Base-by-base conservation (phyloP, 2,113 vertebrate genomes). In the Hippolais icterina region DNA sequence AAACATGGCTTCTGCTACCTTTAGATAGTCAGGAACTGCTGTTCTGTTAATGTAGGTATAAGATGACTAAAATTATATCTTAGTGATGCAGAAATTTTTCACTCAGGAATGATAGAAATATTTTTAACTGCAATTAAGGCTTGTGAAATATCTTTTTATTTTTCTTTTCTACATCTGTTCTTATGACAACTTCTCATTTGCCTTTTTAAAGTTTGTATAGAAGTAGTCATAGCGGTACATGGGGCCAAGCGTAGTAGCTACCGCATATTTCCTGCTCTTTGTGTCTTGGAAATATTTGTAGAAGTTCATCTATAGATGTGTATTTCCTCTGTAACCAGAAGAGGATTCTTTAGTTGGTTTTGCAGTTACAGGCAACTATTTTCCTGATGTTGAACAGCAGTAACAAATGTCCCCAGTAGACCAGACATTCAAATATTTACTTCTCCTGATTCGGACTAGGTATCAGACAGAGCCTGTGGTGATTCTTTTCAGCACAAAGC, bases 1-100 rank as follows among this genome's bases (percentile, higher is more conserved):
- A 96, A 95, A 79, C 57, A 79, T 82, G 89, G 20, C 15, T 94
- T 87, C 87, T 94, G 83, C 42, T 95, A 84, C 87, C 31, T 94
- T 75, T 61, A 96, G 77, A 89, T 92, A 87, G 69, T 42, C 49
- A 69, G 69, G 64, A 96, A 65, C 52, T 57, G 57, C n/a, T 87
- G 20, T 87, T 91, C 65, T 76, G 49, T 57, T 89, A 83, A 44
- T 57, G 37, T 84, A 94, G 56, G 90, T 95, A 93, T 90, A 91
- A 87, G 41, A 85, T 53, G n/a, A 72, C 88, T 88, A 97, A 93
- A 96, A 92, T 88, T 87, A 29, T 90, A 76, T 93, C 71, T 95
- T 88, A 86, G 66, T 57, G 63, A 94, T 76, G 61, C 82, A 90
- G 94, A 95, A 93, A 83, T 91, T 94, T 65, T 94, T 94, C 76